Percentiles rank a stretch among this genome's conserved stretches.
Conservation (phyloP, 1,140 invertebrate genomes). For the Drosophila chauvacae region DNA sequence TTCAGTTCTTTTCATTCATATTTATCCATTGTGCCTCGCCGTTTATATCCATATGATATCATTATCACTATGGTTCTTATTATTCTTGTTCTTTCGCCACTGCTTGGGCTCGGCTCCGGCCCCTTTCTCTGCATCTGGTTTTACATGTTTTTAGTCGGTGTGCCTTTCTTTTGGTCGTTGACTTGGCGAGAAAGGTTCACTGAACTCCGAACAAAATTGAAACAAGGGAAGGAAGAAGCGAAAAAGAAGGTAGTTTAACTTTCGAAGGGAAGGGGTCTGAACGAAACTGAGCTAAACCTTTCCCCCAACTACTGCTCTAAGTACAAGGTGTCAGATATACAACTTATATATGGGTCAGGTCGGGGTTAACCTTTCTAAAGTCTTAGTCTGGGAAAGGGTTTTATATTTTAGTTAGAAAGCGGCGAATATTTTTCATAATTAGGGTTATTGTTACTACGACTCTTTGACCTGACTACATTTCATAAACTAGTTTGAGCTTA, state of each 20-base stretch:
- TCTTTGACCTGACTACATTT: neutral
- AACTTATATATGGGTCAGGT: slow-evolving; percentile 42
- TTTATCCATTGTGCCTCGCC: slow-evolving; percentile 9
- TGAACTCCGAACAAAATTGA: slow-evolving; percentile 25
- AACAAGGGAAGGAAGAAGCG: slow-evolving; percentile 11
- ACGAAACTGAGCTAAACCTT: slow-evolving; percentile 23
- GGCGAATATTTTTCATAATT: slow-evolving; percentile 5
- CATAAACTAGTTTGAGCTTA: neutral
- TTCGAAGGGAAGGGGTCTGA: slow-evolving; percentile 29
- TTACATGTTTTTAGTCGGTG: slow-evolving; percentile 39
- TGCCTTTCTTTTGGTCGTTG: slow-evolving; percentile 62
- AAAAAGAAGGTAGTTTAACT: slow-evolving; percentile 27
- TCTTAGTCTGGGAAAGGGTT: slow-evolving; percentile 12
- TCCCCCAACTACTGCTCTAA: slow-evolving; percentile 24
- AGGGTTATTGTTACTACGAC: slow-evolving; percentile 3
- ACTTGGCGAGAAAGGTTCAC: slow-evolving; percentile 47
- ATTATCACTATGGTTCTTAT: slow-evolving; percentile 48
- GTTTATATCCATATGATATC: slow-evolving; percentile 57
- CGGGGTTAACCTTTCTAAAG: slow-evolving; percentile 34
- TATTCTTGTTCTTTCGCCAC: slow-evolving; percentile 29
- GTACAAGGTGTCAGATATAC: slow-evolving; percentile 30
- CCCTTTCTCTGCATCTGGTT: slow-evolving; percentile 30
- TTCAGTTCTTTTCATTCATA: slow-evolving; percentile 39
- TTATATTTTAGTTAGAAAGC: slow-evolving; percentile 18
- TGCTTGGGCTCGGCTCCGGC: neutral